Evolutionary conservation across 2,797 vertebrate genomes (phyloP).

Genomic region (Sebastes steindachneri): DNA sequence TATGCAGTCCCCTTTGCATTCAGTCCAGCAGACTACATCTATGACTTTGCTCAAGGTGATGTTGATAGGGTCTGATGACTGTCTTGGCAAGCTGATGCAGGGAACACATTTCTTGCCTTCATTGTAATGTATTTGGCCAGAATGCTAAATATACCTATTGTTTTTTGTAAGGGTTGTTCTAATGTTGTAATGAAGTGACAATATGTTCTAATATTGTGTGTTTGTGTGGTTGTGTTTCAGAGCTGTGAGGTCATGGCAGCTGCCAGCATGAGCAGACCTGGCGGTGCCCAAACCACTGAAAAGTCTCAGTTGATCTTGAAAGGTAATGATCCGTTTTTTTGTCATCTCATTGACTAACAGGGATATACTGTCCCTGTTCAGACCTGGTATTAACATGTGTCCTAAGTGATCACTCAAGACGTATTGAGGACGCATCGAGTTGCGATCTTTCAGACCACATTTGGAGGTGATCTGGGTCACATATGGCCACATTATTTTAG

Average conservation of each 20-base stretch:
- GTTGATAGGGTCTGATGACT: neutral
- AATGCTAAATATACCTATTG: neutral
- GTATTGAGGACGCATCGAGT: too few relatives aligned
- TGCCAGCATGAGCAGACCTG: conserved; percentile 89
- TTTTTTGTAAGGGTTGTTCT: neutral
- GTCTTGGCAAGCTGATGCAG: conserved; percentile 3
- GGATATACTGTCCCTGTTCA: neutral
- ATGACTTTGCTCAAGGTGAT: conserved; percentile 73
- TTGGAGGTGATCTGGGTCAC: too few relatives aligned
- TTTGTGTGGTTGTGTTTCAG: conserved; percentile 63
- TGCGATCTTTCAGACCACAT: too few relatives aligned
- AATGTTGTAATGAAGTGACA: neutral
- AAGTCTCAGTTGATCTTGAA: conserved; percentile 92
- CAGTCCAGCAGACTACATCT: conserved; percentile 5
- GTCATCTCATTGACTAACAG: neutral
- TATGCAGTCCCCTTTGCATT: neutral
- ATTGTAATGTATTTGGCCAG: neutral
- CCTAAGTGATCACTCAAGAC: too few relatives aligned
- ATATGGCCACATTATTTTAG: too few relatives aligned
- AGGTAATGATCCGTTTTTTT: conserved; percentile 79
- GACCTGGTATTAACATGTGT: too few relatives aligned
- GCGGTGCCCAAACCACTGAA: conserved; percentile 82
- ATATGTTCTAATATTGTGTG: neutral
- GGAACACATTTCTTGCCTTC: neutral
- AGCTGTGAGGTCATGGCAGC: conserved; percentile 93